Evolutionary conservation across 2,113 vertebrate genomes (phyloP).

Genomic region (Lamprologus ornatipinnis): DNA sequence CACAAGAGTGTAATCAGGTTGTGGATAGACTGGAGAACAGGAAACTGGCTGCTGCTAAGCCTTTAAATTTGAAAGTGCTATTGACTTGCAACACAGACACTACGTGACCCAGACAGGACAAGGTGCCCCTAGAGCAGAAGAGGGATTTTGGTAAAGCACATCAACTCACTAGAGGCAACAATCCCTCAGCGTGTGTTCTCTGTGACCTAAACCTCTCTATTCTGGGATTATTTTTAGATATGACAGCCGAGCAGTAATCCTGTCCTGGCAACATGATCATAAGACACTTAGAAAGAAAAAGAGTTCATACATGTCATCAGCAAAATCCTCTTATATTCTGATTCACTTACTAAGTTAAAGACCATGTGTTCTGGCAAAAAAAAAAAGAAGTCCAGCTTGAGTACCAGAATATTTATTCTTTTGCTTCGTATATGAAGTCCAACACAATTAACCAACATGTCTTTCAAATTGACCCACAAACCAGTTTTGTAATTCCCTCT

Average conservation of each 20-base stretch:
- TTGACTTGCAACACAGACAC: neutral
- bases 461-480: neutral
- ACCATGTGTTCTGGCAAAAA: neutral
- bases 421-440: neutral
- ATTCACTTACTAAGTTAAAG: neutral
- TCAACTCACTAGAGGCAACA: neutral
- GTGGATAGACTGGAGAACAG: neutral
- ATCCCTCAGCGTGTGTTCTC: conserved; percentile 6
- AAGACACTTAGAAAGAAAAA: conserved; percentile 5
- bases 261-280: neutral
- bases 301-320: neutral
- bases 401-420: neutral
- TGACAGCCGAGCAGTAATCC: conserved; percentile 32
- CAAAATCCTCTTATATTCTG: neutral
- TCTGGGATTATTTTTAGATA: conserved; percentile 40
- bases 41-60: neutral
- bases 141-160: conserved; percentile 25
- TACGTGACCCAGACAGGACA: conserved; percentile 5
- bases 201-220: conserved; percentile 11
- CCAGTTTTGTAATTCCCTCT: neutral
- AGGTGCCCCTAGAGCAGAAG: neutral
- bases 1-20: neutral
- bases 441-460: neutral
- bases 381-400: neutral
- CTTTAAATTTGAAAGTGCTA: neutral